Evolutionary conservation across 2,113 vertebrate species (phyloP), one percentile per base, ranked within the genome.

Genomic region (Leptodactylus fuscus): DNA sequence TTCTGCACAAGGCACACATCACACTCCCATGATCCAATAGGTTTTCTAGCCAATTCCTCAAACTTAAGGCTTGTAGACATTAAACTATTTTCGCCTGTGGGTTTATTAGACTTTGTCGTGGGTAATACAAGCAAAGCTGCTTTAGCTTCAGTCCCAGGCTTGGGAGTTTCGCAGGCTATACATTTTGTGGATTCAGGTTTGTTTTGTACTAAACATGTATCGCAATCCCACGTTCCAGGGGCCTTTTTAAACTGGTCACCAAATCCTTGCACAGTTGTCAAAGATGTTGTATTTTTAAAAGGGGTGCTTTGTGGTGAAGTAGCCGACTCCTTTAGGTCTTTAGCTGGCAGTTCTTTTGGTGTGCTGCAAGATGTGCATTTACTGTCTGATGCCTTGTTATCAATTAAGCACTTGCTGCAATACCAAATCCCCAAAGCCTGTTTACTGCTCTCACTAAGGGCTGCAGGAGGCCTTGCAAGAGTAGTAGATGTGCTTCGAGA

Each of bases 161-260:
- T 99, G 60, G 96, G 95, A 1, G 96, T 98, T 81, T 98, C 97
- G 88, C 98, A 99, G 0, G 98, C 98, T 88, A 98, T 89, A 83
- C 98, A 99, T 90, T 97, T 98, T 24, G 96, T 91, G 18, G 91
- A 95, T 80, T 99, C 97, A 0, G 95, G 90, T 90, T 97, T 99
- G 92, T 99, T 99, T 53, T 92, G 93, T 69, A 99, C 97, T 87
- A 99, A 92, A 92, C 98, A 99, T 1, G 96, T 98, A 87, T 99
- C 97, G 90, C 98, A 99, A 62, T 98, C 97, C 98, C 98, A 99
- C 0, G 89, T 95, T 85, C 94, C 97, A 32, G 91, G 86, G 29
- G 94, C 89, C 60, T 94, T 88, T 89, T 96, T 94, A 87, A 98
- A 97, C 83, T 93, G 94, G 41, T 95, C 91, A 87, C 92, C 95